Evolutionary conservation across 1,140 invertebrate species (phyloP).

Genomic region (Trinorchestia longiramus): DNA sequence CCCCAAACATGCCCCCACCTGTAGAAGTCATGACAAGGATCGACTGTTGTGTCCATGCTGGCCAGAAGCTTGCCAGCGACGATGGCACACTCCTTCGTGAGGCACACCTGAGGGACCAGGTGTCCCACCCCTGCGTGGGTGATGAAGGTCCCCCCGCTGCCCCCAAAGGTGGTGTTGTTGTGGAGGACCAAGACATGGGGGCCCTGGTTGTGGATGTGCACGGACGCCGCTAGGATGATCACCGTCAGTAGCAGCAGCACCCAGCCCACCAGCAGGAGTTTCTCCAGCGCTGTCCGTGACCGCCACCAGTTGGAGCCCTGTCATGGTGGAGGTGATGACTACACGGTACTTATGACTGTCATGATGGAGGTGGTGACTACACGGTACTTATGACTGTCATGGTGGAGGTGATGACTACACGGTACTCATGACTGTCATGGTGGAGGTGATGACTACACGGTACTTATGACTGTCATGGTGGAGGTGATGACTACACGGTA

Average conservation of each 20-base stretch:
- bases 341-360: not conserved
- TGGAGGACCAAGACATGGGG: conserved; percentile 56
- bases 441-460: too few relatives aligned
- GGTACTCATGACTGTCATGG: too few relatives aligned
- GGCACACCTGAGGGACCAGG: not conserved
- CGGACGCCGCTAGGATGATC: conserved; percentile 76
- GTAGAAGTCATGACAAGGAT: conserved; percentile 74
- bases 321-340: not conserved
- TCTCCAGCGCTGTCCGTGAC: conserved; percentile 75
- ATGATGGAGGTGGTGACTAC: too few relatives aligned
- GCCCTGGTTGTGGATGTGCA: conserved; percentile 70
- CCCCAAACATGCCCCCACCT: not conserved
- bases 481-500: too few relatives aligned
- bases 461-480: too few relatives aligned
- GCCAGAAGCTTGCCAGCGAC: conserved; percentile 76
- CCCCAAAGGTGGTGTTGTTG: conserved; percentile 32
- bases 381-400: too few relatives aligned
- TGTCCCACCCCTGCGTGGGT: not conserved
- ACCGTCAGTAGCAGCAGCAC: conserved; percentile 73
- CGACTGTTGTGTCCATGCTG: conserved; percentile 81
- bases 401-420: not conserved
- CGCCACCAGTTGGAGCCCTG: conserved; percentile 77
- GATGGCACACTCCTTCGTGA: conserved; percentile 62
- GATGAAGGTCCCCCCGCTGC: conserved; percentile 6
- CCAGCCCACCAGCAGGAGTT: conserved; percentile 72